phyloP scores from a whole-genome alignment of 2,888 invertebrate genomes.

The Ichneumoninae sp. region DNA sequence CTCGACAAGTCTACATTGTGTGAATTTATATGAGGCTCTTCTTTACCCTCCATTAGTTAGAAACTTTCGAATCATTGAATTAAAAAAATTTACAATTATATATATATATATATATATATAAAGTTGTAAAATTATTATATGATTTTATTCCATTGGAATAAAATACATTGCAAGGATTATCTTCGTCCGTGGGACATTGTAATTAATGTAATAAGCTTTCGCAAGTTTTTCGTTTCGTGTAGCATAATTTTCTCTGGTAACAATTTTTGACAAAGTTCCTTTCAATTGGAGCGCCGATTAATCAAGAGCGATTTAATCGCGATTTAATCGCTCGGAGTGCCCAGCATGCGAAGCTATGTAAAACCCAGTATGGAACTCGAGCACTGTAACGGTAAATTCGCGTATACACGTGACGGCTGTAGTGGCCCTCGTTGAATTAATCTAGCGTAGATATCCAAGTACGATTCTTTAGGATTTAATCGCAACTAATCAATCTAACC shows the following conservation, averaged over 20 bases:
- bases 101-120: neutral
- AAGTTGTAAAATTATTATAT: neutral
- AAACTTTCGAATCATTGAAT: neutral
- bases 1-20: neutral
- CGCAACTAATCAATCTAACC: conserved; percentile 23
- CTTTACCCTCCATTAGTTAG: neutral
- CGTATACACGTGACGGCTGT: conserved; percentile 21
- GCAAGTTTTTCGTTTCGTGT: neutral
- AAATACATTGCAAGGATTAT: neutral
- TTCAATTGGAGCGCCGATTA: conserved; percentile 29
- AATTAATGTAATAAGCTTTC: conserved; percentile 3
- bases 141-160: neutral
- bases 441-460: conserved; percentile 22
- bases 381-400: conserved; percentile 1
- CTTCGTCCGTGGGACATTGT: neutral
- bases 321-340: conserved; percentile 12
- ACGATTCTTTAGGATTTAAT: conserved; percentile 29
- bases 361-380: conserved; percentile 1
- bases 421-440: conserved; percentile 20
- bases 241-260: neutral
- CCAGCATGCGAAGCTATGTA: conserved; percentile 15
- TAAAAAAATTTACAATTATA: neutral
- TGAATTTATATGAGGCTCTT: neutral
- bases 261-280: conserved; percentile 1
- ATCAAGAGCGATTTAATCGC: conserved; percentile 20